These are phyloP conservation scores for Axinella damicornis DNA, from an alignment of 37 sponge, comb jelly and placozoan genomes.

Conservation along the genomic window DNA sequence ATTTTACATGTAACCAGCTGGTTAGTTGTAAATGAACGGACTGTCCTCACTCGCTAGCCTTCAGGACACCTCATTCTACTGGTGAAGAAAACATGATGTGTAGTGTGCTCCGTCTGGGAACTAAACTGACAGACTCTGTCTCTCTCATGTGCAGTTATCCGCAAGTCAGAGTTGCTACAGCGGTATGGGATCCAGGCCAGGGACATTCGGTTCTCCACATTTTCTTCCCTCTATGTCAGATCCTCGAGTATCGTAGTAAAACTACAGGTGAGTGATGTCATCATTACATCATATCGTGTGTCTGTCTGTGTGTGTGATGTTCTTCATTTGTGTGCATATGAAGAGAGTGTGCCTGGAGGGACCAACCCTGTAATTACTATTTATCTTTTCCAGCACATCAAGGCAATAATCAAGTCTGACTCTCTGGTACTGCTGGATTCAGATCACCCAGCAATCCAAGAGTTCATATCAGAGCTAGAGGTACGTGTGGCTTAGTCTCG, in stretches of 20 bases:
- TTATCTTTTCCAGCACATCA: slow-evolving; percentile 49
- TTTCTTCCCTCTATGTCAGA: slow-evolving; percentile 50
- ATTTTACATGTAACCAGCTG: too few relatives aligned
- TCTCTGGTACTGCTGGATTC: slow-evolving; percentile 40
- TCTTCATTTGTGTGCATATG: neutral
- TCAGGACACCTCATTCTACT: too few relatives aligned
- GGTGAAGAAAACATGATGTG: too few relatives aligned
- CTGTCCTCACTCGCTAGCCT: too few relatives aligned
- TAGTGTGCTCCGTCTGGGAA: too few relatives aligned
- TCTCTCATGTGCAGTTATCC: neutral
- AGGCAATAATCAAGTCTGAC: slow-evolving; percentile 54
- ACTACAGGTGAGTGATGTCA: slow-evolving; percentile 41
- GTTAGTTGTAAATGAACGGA: too few relatives aligned
- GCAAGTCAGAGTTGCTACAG: slow-evolving; percentile 49
- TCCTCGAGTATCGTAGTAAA: slow-evolving; percentile 37
- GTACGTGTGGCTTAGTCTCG: too few relatives aligned
- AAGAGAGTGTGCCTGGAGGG: too few relatives aligned
- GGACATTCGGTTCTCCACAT: slow-evolving; percentile 64
- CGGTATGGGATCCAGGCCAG: slow-evolving; percentile 28
- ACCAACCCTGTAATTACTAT: too few relatives aligned
- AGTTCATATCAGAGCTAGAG: slow-evolving; percentile 57
- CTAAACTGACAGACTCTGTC: too few relatives aligned
- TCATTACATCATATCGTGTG: too few relatives aligned
- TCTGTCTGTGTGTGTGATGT: too few relatives aligned
- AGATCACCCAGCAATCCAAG: slow-evolving; percentile 35